A percentile compares a stretch with the other conserved stretches of the same genome.
Evolutionary conservation across 2,888 invertebrate species (phyloP).

Genomic region (Sphecodes monilicornis): DNA sequence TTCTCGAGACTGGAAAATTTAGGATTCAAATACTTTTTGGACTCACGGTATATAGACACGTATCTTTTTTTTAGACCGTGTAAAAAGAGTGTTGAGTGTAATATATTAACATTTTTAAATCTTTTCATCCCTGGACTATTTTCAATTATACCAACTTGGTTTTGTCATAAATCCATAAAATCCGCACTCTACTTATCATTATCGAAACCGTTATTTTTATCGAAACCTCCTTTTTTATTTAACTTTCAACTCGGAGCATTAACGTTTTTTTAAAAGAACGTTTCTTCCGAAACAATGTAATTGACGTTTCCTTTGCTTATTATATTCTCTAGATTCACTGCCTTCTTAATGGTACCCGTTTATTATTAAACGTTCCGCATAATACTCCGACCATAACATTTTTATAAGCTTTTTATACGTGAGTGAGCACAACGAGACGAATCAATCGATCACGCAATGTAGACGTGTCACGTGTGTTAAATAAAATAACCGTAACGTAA

Average conservation of each 20-base stretch:
- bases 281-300: neutral
- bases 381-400: conserved; percentile 24
- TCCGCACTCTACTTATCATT: neutral
- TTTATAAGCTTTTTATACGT: conserved; percentile 59
- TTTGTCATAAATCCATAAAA: neutral
- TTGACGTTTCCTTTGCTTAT: neutral
- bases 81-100: too few species aligned
- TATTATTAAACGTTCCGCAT: conserved; percentile 5
- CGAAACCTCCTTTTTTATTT: neutral
- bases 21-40: too few species aligned
- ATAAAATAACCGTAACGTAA: conserved; percentile 50
- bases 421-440: conserved; percentile 21
- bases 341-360: conserved; percentile 2
- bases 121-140: neutral
- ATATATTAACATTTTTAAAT: too few species aligned
- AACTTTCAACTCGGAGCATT: neutral
- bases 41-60: too few species aligned
- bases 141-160: neutral
- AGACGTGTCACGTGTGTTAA: conserved; percentile 42
- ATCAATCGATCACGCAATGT: conserved; percentile 13
- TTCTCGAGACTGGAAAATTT: too few species aligned
- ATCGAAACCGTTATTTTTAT: neutral
- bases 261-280: neutral
- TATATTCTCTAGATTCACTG: neutral
- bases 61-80: too few species aligned